A percentile compares a stretch with the other conserved stretches of the same genome.
phyloP scores from a whole-genome alignment of 2,113 vertebrate species.

The Dolichallabes microphthalmus region DNA sequence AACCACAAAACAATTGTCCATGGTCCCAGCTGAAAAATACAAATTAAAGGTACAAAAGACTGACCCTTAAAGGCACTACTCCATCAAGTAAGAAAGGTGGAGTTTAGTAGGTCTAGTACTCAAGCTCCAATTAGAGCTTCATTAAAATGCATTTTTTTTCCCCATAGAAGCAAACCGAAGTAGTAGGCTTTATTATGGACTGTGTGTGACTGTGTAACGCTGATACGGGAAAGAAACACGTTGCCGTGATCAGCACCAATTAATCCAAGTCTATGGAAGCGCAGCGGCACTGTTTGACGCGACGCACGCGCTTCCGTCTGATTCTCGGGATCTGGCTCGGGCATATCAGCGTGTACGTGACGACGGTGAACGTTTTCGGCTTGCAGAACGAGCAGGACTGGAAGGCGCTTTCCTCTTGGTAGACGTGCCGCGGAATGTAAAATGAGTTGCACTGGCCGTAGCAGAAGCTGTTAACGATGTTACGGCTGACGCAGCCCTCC shows the following conservation, averaged over 20 bases:
- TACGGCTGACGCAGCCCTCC: constrained; percentile 89
- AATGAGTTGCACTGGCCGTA: constrained; percentile 98
- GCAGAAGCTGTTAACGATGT: constrained; percentile 93
- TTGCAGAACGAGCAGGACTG: constrained; percentile 95
- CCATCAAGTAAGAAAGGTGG: not conserved
- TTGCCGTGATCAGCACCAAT: constrained; percentile 1
- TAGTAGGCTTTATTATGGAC: not conserved
- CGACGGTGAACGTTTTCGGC: constrained; percentile 89
- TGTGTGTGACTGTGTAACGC: not conserved
- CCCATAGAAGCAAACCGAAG: not conserved
- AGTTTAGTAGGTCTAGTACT: not conserved
- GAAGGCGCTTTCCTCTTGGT: constrained; percentile 87
- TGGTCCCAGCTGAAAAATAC: not conserved
- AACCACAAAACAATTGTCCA: not conserved
- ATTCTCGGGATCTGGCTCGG: constrained; percentile 86
- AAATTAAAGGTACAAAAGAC: not conserved
- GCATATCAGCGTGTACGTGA: constrained; percentile 89
- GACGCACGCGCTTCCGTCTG: constrained; percentile 87
- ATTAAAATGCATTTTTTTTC: not conserved
- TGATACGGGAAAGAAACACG: not conserved
- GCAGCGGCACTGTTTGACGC: constrained; percentile 95
- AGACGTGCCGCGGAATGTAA: constrained; percentile 89
- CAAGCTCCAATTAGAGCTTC: not conserved
- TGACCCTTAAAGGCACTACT: not conserved
- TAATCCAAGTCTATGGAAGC: constrained; percentile 89